Evolutionary conservation across 2,113 vertebrate species (phyloP).

Genomic region (Microcebus lehilahytsara): DNA sequence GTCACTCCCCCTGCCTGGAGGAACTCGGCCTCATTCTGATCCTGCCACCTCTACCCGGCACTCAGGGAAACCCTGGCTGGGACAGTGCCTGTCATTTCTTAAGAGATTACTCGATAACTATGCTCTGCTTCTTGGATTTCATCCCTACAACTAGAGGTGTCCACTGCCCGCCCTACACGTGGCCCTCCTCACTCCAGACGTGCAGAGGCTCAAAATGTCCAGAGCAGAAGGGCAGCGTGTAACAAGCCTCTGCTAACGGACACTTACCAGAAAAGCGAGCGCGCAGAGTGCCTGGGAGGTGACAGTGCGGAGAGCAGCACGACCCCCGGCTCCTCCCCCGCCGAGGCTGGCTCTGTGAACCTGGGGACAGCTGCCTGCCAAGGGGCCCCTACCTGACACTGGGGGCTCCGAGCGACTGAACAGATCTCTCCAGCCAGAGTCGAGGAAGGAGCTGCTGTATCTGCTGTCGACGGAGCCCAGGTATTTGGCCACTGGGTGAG

Average conservation of each 20-base stretch:
- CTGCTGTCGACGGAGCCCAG: conserved; percentile 90
- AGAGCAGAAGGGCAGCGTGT: neutral
- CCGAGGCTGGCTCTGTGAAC: neutral
- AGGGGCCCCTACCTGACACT: conserved; percentile 81
- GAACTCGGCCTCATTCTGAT: neutral
- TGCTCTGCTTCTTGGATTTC: neutral
- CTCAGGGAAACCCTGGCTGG: neutral
- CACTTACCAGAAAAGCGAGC: neutral
- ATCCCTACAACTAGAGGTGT: neutral
- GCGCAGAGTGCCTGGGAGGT: neutral
- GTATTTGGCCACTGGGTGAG: conserved; percentile 93
- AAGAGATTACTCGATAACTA: neutral
- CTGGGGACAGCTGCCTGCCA: neutral
- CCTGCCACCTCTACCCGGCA: neutral
- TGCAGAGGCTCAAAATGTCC: neutral
- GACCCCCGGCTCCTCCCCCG: neutral
- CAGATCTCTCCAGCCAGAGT: conserved; percentile 90
- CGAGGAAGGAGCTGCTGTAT: conserved; percentile 90
- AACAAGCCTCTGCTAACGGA: neutral
- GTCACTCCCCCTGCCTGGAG: neutral
- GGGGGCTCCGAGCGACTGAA: conserved; percentile 91
- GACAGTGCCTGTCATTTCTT: neutral
- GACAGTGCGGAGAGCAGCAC: neutral
- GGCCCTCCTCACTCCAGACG: neutral
- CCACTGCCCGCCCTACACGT: neutral